Conservation (phyloP, 2,113 vertebrate species). For the Otus sunia region DNA sequence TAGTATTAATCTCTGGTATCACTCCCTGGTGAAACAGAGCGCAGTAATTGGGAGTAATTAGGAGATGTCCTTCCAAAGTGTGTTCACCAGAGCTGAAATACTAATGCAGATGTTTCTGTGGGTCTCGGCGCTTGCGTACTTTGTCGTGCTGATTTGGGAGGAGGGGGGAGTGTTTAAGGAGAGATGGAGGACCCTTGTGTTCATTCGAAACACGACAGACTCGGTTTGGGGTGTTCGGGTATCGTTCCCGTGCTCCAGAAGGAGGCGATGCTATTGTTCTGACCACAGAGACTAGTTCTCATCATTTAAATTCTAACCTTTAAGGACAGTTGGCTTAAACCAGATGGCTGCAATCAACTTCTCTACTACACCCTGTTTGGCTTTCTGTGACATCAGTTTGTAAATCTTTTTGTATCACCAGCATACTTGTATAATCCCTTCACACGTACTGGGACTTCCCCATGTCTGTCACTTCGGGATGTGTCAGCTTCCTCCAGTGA, state of each 20-base stretch:
- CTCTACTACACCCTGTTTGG: neutral
- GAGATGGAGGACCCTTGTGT: neutral
- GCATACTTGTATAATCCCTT: neutral
- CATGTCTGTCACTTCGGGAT: neutral
- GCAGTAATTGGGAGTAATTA: neutral
- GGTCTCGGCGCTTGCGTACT: neutral
- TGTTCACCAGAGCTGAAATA: neutral
- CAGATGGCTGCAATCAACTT: neutral
- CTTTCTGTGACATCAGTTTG: neutral
- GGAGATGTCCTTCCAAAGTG: neutral
- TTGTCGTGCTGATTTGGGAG: neutral
- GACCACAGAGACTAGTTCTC: neutral
- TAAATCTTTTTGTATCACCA: neutral
- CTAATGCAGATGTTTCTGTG: neutral
- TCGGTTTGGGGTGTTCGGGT: accelerated
- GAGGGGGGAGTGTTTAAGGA: neutral
- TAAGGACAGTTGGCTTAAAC: neutral
- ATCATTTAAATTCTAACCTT: neutral
- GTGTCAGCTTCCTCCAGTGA: slow-evolving; percentile 19
- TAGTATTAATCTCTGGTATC: neutral
- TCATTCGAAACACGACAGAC: neutral
- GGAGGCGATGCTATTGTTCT: neutral
- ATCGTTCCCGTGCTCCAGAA: neutral
- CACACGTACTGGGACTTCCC: neutral
- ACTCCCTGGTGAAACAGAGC: neutral